These are phyloP conservation scores for Bombus impatiens DNA, from an alignment of 1,140 invertebrate genomes.

Conservation along the genomic window DNA sequence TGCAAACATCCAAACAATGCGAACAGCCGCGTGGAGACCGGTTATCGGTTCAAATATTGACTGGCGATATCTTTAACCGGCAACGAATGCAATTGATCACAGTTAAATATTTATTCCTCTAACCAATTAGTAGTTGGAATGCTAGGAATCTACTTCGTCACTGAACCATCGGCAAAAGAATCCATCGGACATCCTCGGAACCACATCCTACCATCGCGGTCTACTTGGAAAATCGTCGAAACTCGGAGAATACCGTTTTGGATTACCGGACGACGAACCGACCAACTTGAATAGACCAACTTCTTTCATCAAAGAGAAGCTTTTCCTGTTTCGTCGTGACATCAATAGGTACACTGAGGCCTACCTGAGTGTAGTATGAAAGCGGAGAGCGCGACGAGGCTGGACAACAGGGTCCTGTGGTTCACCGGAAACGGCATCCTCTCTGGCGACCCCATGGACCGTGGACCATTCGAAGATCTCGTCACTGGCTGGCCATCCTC, in stretches of 20 bases:
- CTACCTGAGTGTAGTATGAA: slow-evolving; percentile 60
- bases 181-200: background rate
- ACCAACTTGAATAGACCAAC: background rate
- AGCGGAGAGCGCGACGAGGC: slow-evolving; percentile 44
- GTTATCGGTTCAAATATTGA: slow-evolving; percentile 8
- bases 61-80: background rate
- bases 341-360: background rate
- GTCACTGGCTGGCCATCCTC: slow-evolving; percentile 39
- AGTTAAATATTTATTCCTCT: background rate
- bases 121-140: background rate
- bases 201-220: background rate
- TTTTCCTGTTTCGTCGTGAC: background rate
- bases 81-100: background rate
- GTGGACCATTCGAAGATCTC: slow-evolving; percentile 30
- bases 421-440: slow-evolving; percentile 45
- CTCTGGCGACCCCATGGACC: slow-evolving; percentile 33
- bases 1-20: slow-evolving; percentile 35
- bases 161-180: background rate
- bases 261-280: background rate
- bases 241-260: background rate
- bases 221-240: background rate
- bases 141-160: background rate
- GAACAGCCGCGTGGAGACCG: background rate
- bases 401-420: slow-evolving; percentile 44
- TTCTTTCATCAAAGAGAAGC: background rate